phyloP scores from a whole-genome alignment of 1,140 invertebrate genomes.

The Achatina immaculata region DNA sequence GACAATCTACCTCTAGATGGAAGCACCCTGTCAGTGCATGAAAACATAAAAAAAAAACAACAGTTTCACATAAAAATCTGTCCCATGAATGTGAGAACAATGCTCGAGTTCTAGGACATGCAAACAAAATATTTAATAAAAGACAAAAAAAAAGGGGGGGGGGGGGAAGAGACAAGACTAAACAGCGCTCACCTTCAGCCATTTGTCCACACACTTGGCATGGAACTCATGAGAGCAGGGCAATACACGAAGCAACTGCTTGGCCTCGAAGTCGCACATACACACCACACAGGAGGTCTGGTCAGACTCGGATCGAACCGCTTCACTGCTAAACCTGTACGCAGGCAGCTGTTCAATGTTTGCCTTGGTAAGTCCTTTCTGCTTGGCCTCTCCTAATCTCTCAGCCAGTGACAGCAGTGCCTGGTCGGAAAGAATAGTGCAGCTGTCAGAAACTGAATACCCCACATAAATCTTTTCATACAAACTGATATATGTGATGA shows the following conservation, averaged over 20 bases:
- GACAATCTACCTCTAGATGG: too few relatives aligned
- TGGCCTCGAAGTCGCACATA: conserved; percentile 95
- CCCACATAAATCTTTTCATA: too few relatives aligned
- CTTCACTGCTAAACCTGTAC: conserved; percentile 88
- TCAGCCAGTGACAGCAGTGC: conserved; percentile 90
- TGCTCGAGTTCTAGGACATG: too few relatives aligned
- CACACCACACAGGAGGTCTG: conserved; percentile 96
- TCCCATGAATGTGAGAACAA: too few relatives aligned
- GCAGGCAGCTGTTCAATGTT: conserved; percentile 93
- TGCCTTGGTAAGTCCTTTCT: conserved; percentile 84
- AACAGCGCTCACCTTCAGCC: conserved; percentile 94
- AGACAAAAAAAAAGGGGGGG: too few relatives aligned
- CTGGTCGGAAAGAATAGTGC: conserved; percentile 72
- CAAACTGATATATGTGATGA: too few relatives aligned
- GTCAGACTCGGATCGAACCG: conserved; percentile 80
- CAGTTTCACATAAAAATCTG: too few relatives aligned
- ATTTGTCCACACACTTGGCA: conserved; percentile 96
- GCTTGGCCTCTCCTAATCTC: conserved; percentile 87
- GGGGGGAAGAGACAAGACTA: too few relatives aligned
- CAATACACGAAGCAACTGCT: conserved; percentile 88
- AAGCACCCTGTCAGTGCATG: too few relatives aligned
- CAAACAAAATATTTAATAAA: too few relatives aligned
- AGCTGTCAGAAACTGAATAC: too few relatives aligned
- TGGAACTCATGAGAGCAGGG: conserved; percentile 97
- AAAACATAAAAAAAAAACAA: too few relatives aligned